phyloP scores from a whole-genome alignment of 2,888 invertebrate genomes.

The Campoletis raptor region DNA sequence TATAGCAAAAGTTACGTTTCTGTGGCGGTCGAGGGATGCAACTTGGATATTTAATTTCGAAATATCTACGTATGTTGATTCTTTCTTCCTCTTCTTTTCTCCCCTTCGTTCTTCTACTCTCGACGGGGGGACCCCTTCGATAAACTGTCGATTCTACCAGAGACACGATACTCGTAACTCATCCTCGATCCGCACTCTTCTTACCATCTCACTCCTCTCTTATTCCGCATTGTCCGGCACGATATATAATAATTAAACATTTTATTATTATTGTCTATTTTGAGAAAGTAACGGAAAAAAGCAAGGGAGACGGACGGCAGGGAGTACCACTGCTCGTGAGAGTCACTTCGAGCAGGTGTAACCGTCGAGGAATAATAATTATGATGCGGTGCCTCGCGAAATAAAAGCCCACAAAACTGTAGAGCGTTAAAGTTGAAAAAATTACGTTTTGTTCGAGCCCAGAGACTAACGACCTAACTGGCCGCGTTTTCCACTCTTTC shows the following conservation, averaged over 20 bases:
- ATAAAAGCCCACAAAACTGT: slow-evolving; percentile 31
- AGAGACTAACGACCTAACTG: slow-evolving; percentile 62
- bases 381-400: slow-evolving; percentile 18
- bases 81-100: slow-evolving; percentile 49
- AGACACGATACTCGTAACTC: slow-evolving; percentile 67
- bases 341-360: slow-evolving; percentile 58
- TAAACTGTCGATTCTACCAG: slow-evolving; percentile 64
- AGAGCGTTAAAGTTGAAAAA: slow-evolving; percentile 29
- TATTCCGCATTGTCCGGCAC: slow-evolving; percentile 5
- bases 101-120: slow-evolving; percentile 66
- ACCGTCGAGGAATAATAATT: slow-evolving; percentile 57
- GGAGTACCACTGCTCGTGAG: slow-evolving; percentile 4
- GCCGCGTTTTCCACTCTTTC: too few species aligned
- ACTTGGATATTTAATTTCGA: slow-evolving; percentile 15
- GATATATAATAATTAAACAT: background rate
- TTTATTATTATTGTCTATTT: slow-evolving; percentile 37
- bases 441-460: slow-evolving; percentile 32
- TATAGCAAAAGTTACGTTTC: slow-evolving; percentile 46
- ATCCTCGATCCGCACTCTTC: slow-evolving; percentile 54
- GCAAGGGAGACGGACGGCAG: background rate
- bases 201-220: slow-evolving; percentile 56
- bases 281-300: background rate
- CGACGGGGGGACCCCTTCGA: slow-evolving; percentile 49
- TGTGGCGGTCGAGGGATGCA: slow-evolving; percentile 25
- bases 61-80: slow-evolving; percentile 39